Percentiles rank a stretch among this genome's conserved stretches.
phyloP scores from a whole-genome alignment of 2,797 vertebrate species.

The Schizothorax lantsangensis region DNA sequence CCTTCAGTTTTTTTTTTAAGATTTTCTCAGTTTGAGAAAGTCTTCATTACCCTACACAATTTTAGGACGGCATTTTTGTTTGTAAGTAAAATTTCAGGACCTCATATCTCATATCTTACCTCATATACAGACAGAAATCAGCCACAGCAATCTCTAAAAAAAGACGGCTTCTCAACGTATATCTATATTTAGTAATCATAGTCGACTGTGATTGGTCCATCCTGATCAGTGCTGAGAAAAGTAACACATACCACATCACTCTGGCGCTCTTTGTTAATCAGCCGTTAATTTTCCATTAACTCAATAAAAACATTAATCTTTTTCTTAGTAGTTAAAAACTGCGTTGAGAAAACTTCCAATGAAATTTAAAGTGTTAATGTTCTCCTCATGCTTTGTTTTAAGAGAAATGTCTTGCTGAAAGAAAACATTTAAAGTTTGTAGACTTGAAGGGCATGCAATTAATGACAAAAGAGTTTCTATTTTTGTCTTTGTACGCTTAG shows the following conservation, averaged over 20 bases:
- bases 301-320: neutral
- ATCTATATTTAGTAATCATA: too few relatives aligned
- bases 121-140: neutral
- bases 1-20: neutral
- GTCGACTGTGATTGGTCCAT: neutral
- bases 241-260: neutral
- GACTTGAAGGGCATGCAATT: neutral
- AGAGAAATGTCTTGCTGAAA: neutral
- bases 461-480: neutral
- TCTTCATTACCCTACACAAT: neutral
- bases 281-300: neutral
- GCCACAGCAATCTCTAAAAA: neutral
- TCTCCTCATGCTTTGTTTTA: neutral
- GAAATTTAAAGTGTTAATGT: neutral
- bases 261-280: neutral
- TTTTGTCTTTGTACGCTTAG: neutral
- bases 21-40: neutral
- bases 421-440: neutral
- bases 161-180: neutral
- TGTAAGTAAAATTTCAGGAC: neutral
- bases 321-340: neutral
- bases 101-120: neutral
- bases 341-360: too few relatives aligned
- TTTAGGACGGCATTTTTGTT: neutral
- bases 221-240: neutral